Base-by-base conservation (phyloP, 2,797 vertebrate species). In the Hemibagrus guttatus region DNA sequence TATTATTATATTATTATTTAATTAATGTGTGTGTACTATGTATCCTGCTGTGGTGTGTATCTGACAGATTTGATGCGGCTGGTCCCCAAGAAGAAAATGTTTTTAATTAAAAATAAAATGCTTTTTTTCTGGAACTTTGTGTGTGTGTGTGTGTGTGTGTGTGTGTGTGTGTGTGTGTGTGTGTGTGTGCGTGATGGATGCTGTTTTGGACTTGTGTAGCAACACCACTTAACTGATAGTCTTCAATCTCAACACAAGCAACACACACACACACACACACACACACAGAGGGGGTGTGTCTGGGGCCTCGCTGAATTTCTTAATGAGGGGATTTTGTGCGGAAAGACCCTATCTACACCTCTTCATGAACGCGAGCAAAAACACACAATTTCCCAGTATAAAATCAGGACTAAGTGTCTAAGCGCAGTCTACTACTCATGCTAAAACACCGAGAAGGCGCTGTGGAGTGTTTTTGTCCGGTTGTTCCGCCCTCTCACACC, bases 321-420 rank as follows among this genome's bases (percentile, higher is more conserved):
- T 92, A 12, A 90, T 91, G n/a, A 86, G 59, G 28, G 92, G 92
- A 91, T 86, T 92, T 94, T 94, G 92, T 76, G 83, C 72, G 78
- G 71, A 87, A 71, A 58, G 63, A 75, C 16, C 46, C n/a, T 52
- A 6, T 61, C 11, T 31, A 1, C 19, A 49, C n/a, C 46, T 1
- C 2, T 35, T 81, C 26, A 78, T 42, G 1, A 31, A 81, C 81
- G 72, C 23, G 46, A 78, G 82, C 54, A 84, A 78, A 84, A 12
- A n/a, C 61, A 63, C 17, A 11, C 11, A 16, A 1, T 46, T 42
- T 39, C 2, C 52, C 46, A 31, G 42, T 39, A 21, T 31, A 52
- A 81, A 66, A 31, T 28, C 26, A 16, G 1, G 2, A 46, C 21
- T 46, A 61, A 6, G 3, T 35, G 12, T 68, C 2, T 35, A 7